A percentile compares a stretch with the other conserved stretches of the same genome.
Conservation (phyloP, 2,888 invertebrate species). For the Campoplex nolae region DNA sequence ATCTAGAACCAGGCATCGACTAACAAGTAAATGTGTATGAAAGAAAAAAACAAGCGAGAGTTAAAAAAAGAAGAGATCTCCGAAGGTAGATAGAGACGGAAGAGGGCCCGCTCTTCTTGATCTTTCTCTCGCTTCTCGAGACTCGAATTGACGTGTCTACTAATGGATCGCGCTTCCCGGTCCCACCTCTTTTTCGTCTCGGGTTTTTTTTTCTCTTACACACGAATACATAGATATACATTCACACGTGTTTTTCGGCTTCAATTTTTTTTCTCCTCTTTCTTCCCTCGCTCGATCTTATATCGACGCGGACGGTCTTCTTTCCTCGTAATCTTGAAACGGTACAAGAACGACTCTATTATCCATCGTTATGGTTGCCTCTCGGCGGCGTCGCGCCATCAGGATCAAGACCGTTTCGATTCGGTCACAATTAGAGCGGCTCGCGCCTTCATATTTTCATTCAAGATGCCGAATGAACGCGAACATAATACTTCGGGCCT, state of each 20-base stretch:
- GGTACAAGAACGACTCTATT: slow-evolving; percentile 75
- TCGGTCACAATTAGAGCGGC: slow-evolving; percentile 72
- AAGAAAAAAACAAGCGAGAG: slow-evolving; percentile 45
- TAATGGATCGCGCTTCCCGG: slow-evolving; percentile 83
- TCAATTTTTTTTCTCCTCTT: slow-evolving; percentile 57
- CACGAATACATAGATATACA: slow-evolving; percentile 37
- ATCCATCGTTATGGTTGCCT: slow-evolving; percentile 57
- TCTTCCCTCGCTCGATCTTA: slow-evolving; percentile 55
- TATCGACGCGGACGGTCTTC: slow-evolving; percentile 30
- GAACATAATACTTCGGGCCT: neutral
- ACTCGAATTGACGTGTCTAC: slow-evolving; percentile 84
- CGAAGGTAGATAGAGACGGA: slow-evolving; percentile 57
- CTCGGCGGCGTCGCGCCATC: slow-evolving; percentile 40
- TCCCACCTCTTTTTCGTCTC: slow-evolving; percentile 64
- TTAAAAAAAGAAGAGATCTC: slow-evolving; percentile 56
- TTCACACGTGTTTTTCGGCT: slow-evolving; percentile 51
- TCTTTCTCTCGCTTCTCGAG: slow-evolving; percentile 79
- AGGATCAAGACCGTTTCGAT: slow-evolving; percentile 64
- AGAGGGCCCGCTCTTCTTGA: slow-evolving; percentile 60
- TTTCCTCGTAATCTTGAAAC: slow-evolving; percentile 75
- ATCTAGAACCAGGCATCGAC: slow-evolving; percentile 7
- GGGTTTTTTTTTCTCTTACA: slow-evolving; percentile 32
- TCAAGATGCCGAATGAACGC: slow-evolving; percentile 1
- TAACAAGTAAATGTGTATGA: slow-evolving; percentile 22
- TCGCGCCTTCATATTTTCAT: slow-evolving; percentile 39